Evolutionary conservation across 2,113 vertebrate genomes (phyloP).

Genomic region (Nyctereutes procyonoides): DNA sequence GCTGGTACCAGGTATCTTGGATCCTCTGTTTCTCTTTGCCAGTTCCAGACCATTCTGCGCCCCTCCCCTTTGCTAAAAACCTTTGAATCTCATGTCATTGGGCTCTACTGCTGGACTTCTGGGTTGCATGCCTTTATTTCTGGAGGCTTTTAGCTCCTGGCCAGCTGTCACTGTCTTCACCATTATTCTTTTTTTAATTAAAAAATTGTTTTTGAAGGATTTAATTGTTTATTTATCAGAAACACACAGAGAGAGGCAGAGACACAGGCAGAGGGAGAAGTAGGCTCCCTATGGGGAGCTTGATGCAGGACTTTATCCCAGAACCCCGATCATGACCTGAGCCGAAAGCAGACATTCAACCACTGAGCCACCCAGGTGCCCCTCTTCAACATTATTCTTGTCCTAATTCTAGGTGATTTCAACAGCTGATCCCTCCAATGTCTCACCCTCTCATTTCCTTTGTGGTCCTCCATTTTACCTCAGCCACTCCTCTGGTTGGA

Average conservation of each 20-base stretch:
- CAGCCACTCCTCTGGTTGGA: not conserved
- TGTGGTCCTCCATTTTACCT: not conserved
- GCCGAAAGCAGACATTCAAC: no score
- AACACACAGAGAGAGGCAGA: no score
- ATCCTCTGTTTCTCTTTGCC: not conserved
- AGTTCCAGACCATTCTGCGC: not conserved
- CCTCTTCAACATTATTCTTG: not conserved
- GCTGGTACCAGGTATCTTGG: not conserved
- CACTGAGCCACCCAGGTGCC: no score
- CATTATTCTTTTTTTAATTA: not conserved
- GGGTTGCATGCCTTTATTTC: not conserved
- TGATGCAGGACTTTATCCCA: no score
- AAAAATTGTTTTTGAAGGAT: no score
- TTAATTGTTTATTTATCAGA: no score
- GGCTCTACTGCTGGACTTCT: not conserved
- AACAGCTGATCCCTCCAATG: not conserved
- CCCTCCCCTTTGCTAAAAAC: not conserved
- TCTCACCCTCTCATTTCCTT: not conserved
- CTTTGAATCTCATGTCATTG: not conserved
- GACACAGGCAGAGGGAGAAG: no score
- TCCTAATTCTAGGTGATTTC: not conserved
- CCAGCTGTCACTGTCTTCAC: not conserved
- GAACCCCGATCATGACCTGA: no score
- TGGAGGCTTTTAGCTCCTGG: not conserved
- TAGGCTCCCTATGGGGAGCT: no score